Evolutionary conservation across 1,140 invertebrate genomes (phyloP).

Genomic region (Bombyx mori): DNA sequence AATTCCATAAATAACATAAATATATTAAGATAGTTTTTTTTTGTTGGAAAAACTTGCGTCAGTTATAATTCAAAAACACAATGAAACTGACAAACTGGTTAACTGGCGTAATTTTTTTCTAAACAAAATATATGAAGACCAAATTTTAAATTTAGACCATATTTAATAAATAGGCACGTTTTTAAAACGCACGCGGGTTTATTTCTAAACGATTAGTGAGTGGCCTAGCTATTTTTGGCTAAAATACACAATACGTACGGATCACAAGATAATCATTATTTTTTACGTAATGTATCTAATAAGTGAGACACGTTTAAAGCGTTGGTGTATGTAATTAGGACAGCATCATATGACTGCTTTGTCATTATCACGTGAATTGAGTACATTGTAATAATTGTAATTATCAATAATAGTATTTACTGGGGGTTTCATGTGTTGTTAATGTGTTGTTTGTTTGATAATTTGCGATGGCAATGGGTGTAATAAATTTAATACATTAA

Average conservation of each 20-base stretch:
- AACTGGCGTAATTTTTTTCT: no score
- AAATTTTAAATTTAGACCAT: no score
- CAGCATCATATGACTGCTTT: constrained; percentile 11
- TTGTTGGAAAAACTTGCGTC: no score
- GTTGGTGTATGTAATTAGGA: constrained; percentile 11
- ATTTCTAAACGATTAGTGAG: not conserved
- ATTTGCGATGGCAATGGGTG: no score
- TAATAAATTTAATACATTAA: no score
- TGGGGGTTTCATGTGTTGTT: not conserved
- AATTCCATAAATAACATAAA: no score
- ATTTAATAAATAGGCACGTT: not conserved
- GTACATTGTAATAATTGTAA: not conserved
- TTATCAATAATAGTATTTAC: not conserved
- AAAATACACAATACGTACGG: constrained; percentile 1
- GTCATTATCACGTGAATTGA: constrained; percentile 3
- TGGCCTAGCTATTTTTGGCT: not conserved
- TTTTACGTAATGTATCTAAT: constrained; percentile 14
- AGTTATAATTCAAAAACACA: no score
- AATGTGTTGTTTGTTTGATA: no score
- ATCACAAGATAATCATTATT: constrained; percentile 7
- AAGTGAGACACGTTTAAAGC: constrained; percentile 8
- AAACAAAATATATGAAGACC: no score
- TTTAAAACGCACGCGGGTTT: not conserved
- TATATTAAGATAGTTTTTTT: no score
- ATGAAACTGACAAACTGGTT: no score